phyloP scores from a whole-genome alignment of 2,797 vertebrate genomes.

The Geotrypetes seraphini region DNA sequence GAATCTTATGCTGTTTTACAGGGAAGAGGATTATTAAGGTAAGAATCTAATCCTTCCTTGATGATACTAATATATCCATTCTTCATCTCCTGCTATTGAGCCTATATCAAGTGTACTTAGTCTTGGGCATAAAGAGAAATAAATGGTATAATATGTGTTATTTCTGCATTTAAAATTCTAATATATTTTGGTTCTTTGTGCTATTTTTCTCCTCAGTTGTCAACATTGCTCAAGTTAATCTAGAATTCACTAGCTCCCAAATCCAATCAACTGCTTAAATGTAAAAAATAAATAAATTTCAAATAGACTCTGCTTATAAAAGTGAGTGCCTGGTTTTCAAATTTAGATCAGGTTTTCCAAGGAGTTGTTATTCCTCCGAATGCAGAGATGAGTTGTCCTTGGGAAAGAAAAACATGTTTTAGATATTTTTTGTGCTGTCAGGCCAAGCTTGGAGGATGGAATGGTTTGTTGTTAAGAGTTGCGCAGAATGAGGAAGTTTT shows the following conservation, averaged over 20 bases:
- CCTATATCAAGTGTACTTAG: too few relatives aligned
- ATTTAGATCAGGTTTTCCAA: not conserved
- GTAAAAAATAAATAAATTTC: too few relatives aligned
- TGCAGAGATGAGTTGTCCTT: slow-evolving; percentile 4
- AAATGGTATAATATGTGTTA: not conserved
- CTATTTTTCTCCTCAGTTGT: slow-evolving; percentile 1
- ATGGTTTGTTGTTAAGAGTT: slow-evolving; percentile 30
- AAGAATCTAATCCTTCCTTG: too few relatives aligned
- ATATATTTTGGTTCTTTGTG: too few relatives aligned
- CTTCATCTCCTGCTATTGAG: slow-evolving; percentile 1
- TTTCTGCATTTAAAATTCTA: not conserved
- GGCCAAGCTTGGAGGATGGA: slow-evolving; percentile 3
- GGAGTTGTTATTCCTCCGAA: slow-evolving; percentile 13
- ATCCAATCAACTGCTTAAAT: not conserved
- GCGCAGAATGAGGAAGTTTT: slow-evolving; percentile 23
- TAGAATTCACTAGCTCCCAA: not conserved
- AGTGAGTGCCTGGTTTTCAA: slow-evolving; percentile 7
- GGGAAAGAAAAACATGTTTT: not conserved
- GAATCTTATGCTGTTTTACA: too few relatives aligned
- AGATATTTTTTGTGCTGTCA: slow-evolving; percentile 4
- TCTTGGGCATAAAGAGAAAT: too few relatives aligned
- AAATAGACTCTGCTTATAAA: not conserved
- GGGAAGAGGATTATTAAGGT: too few relatives aligned
- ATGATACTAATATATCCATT: slow-evolving; percentile 2
- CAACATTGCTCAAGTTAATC: not conserved